A percentile compares a stretch with the other conserved stretches of the same genome.
phyloP scores from a whole-genome alignment of 2,888 invertebrate species.

The Cheilosia variabilis region DNA sequence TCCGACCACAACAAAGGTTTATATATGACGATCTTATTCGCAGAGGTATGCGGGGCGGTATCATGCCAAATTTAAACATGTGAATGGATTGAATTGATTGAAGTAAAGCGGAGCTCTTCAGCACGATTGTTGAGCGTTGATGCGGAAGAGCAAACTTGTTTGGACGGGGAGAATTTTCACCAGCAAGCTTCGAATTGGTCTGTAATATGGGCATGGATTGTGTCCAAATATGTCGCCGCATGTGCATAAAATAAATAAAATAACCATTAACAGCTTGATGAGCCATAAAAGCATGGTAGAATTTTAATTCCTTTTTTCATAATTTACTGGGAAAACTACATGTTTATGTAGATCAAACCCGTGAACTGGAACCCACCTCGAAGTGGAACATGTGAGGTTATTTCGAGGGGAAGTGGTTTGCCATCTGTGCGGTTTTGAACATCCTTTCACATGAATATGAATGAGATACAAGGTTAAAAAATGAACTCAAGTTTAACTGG shows the following conservation, averaged over 20 bases:
- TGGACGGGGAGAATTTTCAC: slow-evolving; percentile 32
- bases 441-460: neutral
- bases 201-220: slow-evolving; percentile 3
- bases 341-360: neutral
- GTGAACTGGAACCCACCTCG: slow-evolving; percentile 9
- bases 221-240: slow-evolving; percentile 8
- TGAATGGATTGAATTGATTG: slow-evolving; percentile 12
- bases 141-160: slow-evolving; percentile 40
- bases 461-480: too few relatives aligned
- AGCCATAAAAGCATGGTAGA: slow-evolving; percentile 39
- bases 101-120: slow-evolving; percentile 5
- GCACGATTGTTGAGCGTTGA: slow-evolving; percentile 7
- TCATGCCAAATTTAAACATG: slow-evolving; percentile 37
- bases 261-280: slow-evolving; percentile 44
- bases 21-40: slow-evolving; percentile 44
- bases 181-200: slow-evolving; percentile 1
- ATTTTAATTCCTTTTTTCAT: neutral
- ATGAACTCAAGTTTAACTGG: too few relatives aligned
- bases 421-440: neutral
- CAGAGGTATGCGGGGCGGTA: neutral
- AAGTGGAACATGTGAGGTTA: neutral
- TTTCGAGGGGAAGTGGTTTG: neutral
- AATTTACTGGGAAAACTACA: neutral
- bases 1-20: slow-evolving; percentile 28
- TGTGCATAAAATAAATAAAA: slow-evolving; percentile 49